These are phyloP conservation scores for Protobothrops flavoviridis DNA, from an alignment of 2,113 vertebrate genomes.

Conservation along the genomic window DNA sequence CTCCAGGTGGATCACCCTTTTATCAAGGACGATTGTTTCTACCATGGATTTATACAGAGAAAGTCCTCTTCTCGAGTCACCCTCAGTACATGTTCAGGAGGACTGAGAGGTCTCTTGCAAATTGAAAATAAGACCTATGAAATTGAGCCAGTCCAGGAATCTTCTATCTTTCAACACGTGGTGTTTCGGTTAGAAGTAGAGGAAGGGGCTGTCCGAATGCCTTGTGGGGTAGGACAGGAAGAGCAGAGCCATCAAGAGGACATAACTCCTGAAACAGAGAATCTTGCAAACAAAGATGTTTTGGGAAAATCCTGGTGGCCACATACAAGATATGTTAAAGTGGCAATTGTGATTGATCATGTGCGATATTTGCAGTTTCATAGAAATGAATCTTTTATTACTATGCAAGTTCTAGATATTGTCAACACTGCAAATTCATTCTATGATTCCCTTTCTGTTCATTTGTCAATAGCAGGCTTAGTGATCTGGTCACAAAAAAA, in stretches of 20 bases:
- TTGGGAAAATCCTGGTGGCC: background rate
- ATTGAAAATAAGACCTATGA: constrained; percentile 43
- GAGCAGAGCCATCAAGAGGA: background rate
- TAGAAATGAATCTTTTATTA: constrained; percentile 18
- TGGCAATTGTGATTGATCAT: constrained; percentile 1
- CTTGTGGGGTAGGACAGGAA: background rate
- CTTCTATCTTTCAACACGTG: constrained; percentile 54
- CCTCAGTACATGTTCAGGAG: constrained; percentile 50
- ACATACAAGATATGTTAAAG: constrained; percentile 1
- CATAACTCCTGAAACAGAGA: background rate
- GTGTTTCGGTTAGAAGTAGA: constrained; percentile 31
- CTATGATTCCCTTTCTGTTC: background rate
- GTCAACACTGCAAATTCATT: background rate
- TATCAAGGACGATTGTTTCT: constrained; percentile 49
- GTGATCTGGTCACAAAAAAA: constrained; percentile 12
- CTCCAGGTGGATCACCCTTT: constrained; percentile 43
- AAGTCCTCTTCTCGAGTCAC: constrained; percentile 33
- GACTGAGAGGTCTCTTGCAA: constrained; percentile 50
- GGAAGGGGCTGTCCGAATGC: background rate
- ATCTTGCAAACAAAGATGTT: background rate
- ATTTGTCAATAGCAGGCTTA: background rate
- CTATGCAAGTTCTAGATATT: background rate
- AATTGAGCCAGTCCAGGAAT: constrained; percentile 43
- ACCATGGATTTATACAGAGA: constrained; percentile 40
- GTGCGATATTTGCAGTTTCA: constrained; percentile 15